Conservation (phyloP, 2,888 invertebrate species). For the Dynastes tityus region DNA sequence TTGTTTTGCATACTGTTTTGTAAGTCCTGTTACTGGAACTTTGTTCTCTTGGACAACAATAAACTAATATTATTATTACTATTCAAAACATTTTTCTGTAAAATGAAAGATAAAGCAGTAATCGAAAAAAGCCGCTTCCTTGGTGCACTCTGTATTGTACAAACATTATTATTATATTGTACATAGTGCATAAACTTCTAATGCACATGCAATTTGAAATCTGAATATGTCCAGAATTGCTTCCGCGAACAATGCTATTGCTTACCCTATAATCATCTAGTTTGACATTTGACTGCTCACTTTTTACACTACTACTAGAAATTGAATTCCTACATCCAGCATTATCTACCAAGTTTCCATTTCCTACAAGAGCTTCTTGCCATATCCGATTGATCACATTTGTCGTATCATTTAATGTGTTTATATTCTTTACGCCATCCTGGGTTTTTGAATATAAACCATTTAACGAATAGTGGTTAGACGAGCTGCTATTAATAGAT, state of each 20-base stretch:
- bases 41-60: no score
- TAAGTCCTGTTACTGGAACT: no score
- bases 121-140: no score
- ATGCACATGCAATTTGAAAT: no score
- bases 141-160: no score
- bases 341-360: conserved; percentile 39
- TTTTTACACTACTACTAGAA: conserved; percentile 20
- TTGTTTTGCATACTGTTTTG: no score
- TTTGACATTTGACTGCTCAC: conserved; percentile 17
- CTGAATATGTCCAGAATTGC: no score
- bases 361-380: conserved; percentile 65
- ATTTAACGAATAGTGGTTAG: conserved; percentile 40
- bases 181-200: no score
- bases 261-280: conserved; percentile 29
- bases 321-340: conserved; percentile 44
- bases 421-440: conserved; percentile 46
- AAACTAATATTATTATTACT: no score
- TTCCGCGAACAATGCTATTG: not conserved
- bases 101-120: no score
- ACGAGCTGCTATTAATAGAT: conserved; percentile 46
- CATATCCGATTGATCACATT: conserved; percentile 72
- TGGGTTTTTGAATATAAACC: conserved; percentile 26
- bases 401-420: conserved; percentile 64
- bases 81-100: no score
- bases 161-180: no score